These are phyloP conservation scores for Carettochelys insculpta DNA, from an alignment of 2,113 vertebrate genomes.

Conservation along the genomic window DNA sequence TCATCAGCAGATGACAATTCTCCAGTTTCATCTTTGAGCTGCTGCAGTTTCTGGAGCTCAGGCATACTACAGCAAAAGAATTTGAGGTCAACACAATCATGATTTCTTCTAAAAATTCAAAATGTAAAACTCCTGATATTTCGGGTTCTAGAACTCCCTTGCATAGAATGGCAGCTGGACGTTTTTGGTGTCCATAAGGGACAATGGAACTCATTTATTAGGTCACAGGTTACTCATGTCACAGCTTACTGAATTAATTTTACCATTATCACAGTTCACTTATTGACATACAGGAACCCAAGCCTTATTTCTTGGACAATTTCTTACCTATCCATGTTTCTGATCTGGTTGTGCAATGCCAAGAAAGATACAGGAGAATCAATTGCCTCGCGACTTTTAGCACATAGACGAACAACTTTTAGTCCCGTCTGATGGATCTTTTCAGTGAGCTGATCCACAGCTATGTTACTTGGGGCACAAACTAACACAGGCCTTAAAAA, in stretches of 20 bases:
- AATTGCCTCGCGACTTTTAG: constrained; percentile 96
- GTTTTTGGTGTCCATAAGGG: background rate
- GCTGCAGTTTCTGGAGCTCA: constrained; percentile 97
- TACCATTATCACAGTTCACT: rapidly evolving
- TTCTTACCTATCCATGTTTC: constrained; percentile 98
- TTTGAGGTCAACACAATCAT: background rate
- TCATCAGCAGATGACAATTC: constrained; percentile 97
- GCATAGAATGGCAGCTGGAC: background rate
- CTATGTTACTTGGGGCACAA: constrained; percentile 98
- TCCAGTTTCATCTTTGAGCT: constrained; percentile 97
- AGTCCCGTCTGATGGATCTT: constrained; percentile 98
- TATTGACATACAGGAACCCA: rapidly evolving
- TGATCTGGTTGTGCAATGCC: constrained; percentile 97
- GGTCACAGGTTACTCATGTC: background rate
- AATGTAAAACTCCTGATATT: rapidly evolving
- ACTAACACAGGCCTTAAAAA: constrained; percentile 90
- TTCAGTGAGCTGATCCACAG: constrained; percentile 96
- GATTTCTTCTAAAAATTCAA: rapidly evolving
- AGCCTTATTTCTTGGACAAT: rapidly evolving
- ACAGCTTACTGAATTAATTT: rapidly evolving
- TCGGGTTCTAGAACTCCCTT: background rate
- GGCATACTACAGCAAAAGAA: constrained; percentile 85
- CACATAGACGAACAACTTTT: constrained; percentile 97
- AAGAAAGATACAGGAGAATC: constrained; percentile 97
- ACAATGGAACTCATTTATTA: background rate